Percentiles rank a stretch among this genome's conserved stretches.
These are phyloP conservation scores for Apoda limacodes DNA, from an alignment of 2,888 invertebrate species.

Conservation along the genomic window DNA sequence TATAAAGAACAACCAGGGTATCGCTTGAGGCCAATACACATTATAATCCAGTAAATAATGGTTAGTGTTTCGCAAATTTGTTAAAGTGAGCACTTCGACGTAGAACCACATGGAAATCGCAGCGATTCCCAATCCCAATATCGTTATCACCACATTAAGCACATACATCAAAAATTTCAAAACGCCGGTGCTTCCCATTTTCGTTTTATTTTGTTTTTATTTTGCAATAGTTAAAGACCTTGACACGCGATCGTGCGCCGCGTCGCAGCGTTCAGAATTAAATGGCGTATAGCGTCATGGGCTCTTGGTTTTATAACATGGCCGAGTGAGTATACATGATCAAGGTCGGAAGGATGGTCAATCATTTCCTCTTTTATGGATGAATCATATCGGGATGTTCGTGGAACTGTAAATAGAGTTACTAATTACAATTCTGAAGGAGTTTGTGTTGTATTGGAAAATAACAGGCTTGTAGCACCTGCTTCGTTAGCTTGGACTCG, in stretches of 20 bases:
- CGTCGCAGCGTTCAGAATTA: slow-evolving; percentile 27
- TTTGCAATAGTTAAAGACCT: slow-evolving; percentile 2
- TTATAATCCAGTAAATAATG: slow-evolving; percentile 55
- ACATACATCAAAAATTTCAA: slow-evolving; percentile 28
- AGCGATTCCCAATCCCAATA: slow-evolving; percentile 37
- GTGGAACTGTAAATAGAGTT: too few species aligned
- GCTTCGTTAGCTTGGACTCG: too few species aligned
- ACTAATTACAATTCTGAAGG: too few species aligned
- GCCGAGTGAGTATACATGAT: neutral
- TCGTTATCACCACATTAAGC: slow-evolving; percentile 36
- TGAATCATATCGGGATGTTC: too few species aligned
- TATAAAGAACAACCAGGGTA: slow-evolving; percentile 55
- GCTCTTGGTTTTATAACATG: slow-evolving; percentile 27
- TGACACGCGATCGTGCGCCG: slow-evolving; percentile 18
- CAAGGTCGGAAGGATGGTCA: slow-evolving; percentile 19
- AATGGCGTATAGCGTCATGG: slow-evolving; percentile 32
- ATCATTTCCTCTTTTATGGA: neutral
- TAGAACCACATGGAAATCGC: slow-evolving; percentile 48
- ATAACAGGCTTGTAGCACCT: too few species aligned
- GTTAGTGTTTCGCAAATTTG: slow-evolving; percentile 41
- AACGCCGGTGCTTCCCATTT: slow-evolving; percentile 24
- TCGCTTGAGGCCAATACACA: slow-evolving; percentile 56
- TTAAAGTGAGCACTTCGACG: slow-evolving; percentile 39
- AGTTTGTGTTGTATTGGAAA: too few species aligned
- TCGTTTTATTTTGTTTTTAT: slow-evolving; percentile 10